These are phyloP conservation scores for Odocoileus hemionus DNA, from an alignment of 2,113 vertebrate species.

Conservation along the genomic window DNA sequence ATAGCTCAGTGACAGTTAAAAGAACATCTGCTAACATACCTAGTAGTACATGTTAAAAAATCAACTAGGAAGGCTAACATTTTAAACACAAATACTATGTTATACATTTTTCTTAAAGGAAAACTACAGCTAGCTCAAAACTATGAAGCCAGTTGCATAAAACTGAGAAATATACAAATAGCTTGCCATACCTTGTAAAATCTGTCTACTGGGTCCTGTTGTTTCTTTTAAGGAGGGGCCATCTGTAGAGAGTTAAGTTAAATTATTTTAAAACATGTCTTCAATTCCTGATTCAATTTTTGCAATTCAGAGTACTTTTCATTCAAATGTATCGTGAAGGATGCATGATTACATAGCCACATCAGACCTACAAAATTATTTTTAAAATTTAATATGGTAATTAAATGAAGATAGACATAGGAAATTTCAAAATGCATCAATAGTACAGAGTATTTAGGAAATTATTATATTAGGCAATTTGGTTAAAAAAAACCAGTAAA, in stretches of 20 bases:
- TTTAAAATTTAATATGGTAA: conserved; percentile 43
- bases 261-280: conserved; percentile 65
- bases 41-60: not conserved
- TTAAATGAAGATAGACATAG: not conserved
- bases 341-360: not conserved
- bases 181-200: conserved; percentile 90
- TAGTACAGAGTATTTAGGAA: not conserved
- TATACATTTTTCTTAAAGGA: not conserved
- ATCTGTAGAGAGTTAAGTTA: conserved; percentile 81
- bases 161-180: not conserved
- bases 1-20: not conserved
- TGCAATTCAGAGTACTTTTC: conserved; percentile 42
- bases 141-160: not conserved
- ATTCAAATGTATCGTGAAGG: not conserved
- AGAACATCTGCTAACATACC: not conserved
- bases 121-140: not conserved
- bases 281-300: conserved; percentile 46
- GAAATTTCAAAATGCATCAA: conserved; percentile 7
- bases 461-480: not conserved
- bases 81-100: not conserved
- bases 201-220: conserved; percentile 92
- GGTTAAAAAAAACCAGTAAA: not conserved
- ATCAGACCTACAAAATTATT: conserved; percentile 40
- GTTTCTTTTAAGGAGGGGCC: conserved; percentile 81
- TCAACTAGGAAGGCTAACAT: not conserved